A percentile compares a stretch with the other conserved stretches of the same genome.
Evolutionary conservation across 1,140 invertebrate genomes (phyloP).

Genomic region (Reticulitermes speratus): DNA sequence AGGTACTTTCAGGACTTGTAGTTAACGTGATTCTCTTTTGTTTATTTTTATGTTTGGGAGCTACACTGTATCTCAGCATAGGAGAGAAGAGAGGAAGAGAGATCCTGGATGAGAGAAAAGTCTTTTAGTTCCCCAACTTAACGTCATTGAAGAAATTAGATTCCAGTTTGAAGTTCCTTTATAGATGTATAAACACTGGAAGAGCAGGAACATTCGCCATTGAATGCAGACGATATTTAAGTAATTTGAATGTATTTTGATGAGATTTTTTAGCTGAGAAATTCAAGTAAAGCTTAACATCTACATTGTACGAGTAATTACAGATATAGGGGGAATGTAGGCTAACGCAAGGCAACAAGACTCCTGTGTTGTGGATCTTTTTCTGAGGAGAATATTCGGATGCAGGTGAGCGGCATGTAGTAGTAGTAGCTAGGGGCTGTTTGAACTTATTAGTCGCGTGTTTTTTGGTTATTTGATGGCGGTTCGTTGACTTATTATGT

Average conservation of each 20-base stretch:
- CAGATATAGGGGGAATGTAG: too few relatives aligned
- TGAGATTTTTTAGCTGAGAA: neutral
- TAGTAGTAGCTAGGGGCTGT: too few relatives aligned
- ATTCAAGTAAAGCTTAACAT: neutral
- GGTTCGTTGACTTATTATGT: too few relatives aligned
- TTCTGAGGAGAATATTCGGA: too few relatives aligned
- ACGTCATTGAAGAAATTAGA: constrained; percentile 1
- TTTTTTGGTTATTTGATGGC: too few relatives aligned
- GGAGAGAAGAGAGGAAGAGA: neutral
- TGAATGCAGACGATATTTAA: neutral
- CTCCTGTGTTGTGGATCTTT: too few relatives aligned
- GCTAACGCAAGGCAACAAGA: too few relatives aligned
- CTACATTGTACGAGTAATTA: too few relatives aligned
- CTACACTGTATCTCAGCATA: neutral
- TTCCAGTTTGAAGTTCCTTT: neutral
- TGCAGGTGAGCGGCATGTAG: too few relatives aligned
- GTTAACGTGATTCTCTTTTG: neutral
- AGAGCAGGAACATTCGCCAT: neutral
- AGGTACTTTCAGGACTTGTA: neutral
- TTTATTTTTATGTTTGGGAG: neutral
- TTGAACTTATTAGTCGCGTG: too few relatives aligned
- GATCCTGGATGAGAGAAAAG: neutral
- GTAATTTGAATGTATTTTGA: neutral
- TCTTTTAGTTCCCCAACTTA: neutral
- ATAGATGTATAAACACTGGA: neutral